These are phyloP conservation scores for Cyphomyrus plagiostoma DNA, from an alignment of 2,113 vertebrate species.

Conservation along the genomic window DNA sequence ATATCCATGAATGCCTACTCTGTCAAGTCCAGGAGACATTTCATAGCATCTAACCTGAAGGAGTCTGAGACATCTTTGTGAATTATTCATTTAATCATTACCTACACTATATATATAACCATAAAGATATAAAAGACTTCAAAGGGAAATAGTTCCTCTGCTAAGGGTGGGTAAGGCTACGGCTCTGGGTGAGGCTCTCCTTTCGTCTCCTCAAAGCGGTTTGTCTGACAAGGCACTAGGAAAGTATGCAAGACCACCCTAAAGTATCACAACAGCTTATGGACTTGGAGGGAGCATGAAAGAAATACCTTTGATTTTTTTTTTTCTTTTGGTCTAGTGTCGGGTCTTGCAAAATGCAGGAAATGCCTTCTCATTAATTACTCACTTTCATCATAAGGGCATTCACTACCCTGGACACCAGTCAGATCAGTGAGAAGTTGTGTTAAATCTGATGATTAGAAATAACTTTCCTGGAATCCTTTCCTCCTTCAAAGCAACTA, in stretches of 20 bases:
- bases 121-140: constrained; percentile 20
- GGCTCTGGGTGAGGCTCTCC: constrained; percentile 1
- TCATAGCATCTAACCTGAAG: constrained; percentile 3
- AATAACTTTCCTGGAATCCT: not conserved
- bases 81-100: constrained; percentile 18
- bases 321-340: not conserved
- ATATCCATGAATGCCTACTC: constrained; percentile 22
- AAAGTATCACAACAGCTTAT: constrained; percentile 9
- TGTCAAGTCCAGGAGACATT: constrained; percentile 17
- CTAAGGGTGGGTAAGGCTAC: not conserved
- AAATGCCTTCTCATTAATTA: constrained; percentile 14
- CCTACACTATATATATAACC: constrained; percentile 18
- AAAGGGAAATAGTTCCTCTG: constrained; percentile 2
- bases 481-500: not conserved
- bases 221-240: constrained; percentile 3
- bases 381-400: not conserved
- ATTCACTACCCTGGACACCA: not conserved
- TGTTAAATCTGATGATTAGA: not conserved
- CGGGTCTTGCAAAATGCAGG: not conserved
- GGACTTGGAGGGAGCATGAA: constrained; percentile 10
- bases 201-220: constrained; percentile 10
- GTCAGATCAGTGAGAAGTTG: not conserved
- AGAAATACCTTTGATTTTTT: constrained; percentile 1
- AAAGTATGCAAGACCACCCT: constrained; percentile 21
- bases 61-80: not conserved